Percentiles rank a stretch among this genome's conserved stretches.
Conservation (phyloP, 2,797 vertebrate genomes). For the Paramormyrops hopkinsi region DNA sequence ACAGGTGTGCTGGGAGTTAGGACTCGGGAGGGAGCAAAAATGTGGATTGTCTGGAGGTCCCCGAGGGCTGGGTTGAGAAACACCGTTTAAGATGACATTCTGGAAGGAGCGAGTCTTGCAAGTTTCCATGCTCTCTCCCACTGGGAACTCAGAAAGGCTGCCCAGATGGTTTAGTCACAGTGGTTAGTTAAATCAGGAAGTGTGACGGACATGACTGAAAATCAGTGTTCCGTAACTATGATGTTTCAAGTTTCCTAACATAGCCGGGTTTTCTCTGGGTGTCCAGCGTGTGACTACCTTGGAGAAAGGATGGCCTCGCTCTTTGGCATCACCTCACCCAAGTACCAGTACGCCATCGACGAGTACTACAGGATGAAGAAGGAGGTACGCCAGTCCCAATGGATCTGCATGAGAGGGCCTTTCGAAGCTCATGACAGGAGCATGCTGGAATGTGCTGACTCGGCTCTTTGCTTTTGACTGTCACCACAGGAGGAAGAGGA, state of each 20-base stretch:
- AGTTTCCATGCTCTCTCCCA: background rate
- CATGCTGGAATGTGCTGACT: background rate
- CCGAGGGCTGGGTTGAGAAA: background rate
- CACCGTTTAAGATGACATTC: background rate
- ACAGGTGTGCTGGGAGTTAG: background rate
- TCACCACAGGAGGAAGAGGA: constrained; percentile 76
- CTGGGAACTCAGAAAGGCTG: background rate
- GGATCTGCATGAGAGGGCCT: background rate
- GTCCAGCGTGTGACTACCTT: constrained; percentile 88
- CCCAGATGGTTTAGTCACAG: background rate
- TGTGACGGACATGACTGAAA: background rate
- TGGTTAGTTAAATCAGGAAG: background rate
- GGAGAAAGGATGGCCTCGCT: constrained; percentile 92
- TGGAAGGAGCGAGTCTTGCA: background rate
- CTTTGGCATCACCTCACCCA: constrained; percentile 89
- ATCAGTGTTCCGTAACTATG: background rate
- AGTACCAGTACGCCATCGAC: constrained; percentile 96
- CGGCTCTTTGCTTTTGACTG: background rate
- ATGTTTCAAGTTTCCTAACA: background rate
- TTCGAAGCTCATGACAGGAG: background rate
- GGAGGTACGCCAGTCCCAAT: constrained; percentile 64
- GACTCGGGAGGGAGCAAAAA: background rate
- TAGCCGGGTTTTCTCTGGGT: background rate
- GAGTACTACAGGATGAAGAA: constrained; percentile 94
- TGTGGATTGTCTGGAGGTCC: background rate